Base-by-base conservation (phyloP, 1,140 invertebrate genomes). In the Doryteuthis pealeii region DNA sequence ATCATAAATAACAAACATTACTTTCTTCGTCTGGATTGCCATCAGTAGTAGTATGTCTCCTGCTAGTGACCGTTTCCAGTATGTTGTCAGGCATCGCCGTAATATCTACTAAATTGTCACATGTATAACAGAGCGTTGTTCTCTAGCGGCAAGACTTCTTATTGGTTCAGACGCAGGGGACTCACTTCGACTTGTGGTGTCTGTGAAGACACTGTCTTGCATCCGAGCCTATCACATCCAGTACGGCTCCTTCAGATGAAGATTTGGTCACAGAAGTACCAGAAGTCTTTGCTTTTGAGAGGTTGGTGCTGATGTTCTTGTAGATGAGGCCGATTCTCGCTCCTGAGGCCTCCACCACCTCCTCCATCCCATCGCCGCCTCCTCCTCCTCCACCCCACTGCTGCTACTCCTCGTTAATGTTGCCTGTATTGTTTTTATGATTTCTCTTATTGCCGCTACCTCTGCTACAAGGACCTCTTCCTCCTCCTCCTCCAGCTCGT, bases 91-190 rank as follows among this genome's bases (percentile, higher is more conserved):
- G 72, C 71, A 77, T 74, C 22, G 79, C 70, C 65, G 82, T 71
- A 28, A 28, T 28, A 70, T 83, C 82, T 8, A 78, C 80, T 72
- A 84, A 70, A 6, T 82, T 86, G 76, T 84, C 82, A 77, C 83
- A 72, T 86, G 83, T 33, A 86, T 83, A 49, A 86, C 81, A 75
- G 84, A 82, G 22, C 82, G 72, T 14, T 69, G 74, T 22, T 82
- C 76, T 49, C 80, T 74, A n/a, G 78, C 75, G 31, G 79, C 74
- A 32, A 79, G 76, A 49, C 79, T 79, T 75, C 81, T 76, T 6
- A 82, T 78, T 18, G 84, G 84, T 71, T 86, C 84, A 2, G 84
- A 86, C 10, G 84, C 84, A 2, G 84, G 84, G 1, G 82, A 83
- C 72, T 86, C 84, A 76, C 83, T 84, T 43, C 84, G 81, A 74